These are phyloP conservation scores for Camptogramma bilineatum DNA, from an alignment of 2,888 invertebrate species.

Conservation along the genomic window DNA sequence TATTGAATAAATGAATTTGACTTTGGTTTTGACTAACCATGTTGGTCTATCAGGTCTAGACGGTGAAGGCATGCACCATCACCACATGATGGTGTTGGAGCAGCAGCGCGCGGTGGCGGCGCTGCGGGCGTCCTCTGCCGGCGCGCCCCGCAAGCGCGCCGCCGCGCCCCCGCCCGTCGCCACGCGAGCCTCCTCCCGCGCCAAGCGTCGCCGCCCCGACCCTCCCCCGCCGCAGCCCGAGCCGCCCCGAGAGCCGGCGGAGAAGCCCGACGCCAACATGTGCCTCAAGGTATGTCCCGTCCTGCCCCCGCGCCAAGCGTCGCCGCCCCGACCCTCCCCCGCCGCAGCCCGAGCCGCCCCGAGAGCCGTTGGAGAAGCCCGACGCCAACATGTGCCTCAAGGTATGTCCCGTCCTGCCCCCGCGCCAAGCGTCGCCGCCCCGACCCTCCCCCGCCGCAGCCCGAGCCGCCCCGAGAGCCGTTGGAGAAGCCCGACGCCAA, in stretches of 20 bases:
- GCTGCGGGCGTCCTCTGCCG: constrained; percentile 57
- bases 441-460: constrained; percentile 74
- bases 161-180: constrained; percentile 57
- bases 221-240: constrained; percentile 80
- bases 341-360: constrained; percentile 83
- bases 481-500: constrained; percentile 93
- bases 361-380: constrained; percentile 91
- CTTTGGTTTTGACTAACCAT: too few relatives aligned
- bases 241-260: constrained; percentile 88
- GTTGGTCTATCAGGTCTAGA: constrained; percentile 68
- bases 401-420: constrained; percentile 69
- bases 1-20: too few relatives aligned
- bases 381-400: constrained; percentile 88
- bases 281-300: too few relatives aligned
- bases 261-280: constrained; percentile 94
- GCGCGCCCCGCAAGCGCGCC: constrained; percentile 65
- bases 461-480: constrained; percentile 87
- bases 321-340: constrained; percentile 71
- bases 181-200: constrained; percentile 70
- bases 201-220: constrained; percentile 66
- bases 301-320: constrained; percentile 68
- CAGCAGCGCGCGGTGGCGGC: constrained; percentile 83
- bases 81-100: constrained; percentile 85
- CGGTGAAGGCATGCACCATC: constrained; percentile 84
- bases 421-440: constrained; percentile 64